phyloP scores from a whole-genome alignment of 2,797 vertebrate species.

The Pseudocheirus occidentalis region DNA sequence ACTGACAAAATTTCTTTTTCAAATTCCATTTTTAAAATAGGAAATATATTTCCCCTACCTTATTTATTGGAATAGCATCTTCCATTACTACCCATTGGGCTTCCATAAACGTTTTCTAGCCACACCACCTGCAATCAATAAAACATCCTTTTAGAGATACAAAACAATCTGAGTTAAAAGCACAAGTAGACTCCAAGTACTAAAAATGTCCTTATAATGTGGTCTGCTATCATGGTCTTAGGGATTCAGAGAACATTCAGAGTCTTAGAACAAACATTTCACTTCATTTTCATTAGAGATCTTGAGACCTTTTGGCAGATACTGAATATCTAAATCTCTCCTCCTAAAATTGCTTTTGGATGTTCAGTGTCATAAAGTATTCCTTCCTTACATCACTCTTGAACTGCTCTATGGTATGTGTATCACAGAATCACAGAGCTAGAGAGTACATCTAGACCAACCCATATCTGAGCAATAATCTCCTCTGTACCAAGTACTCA shows the following conservation, averaged over 20 bases:
- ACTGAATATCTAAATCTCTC: not conserved
- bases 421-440: not conserved
- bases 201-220: not conserved
- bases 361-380: not conserved
- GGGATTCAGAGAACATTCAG: not conserved
- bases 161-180: slow-evolving; percentile 54
- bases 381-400: not conserved
- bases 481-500: not conserved
- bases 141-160: slow-evolving; percentile 56
- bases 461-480: not conserved
- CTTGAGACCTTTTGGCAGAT: not conserved
- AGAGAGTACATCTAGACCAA: not conserved
- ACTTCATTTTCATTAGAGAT: not conserved
- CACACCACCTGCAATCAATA: slow-evolving; percentile 75
- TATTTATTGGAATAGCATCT: slow-evolving; percentile 76
- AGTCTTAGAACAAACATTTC: not conserved
- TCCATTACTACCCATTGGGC: slow-evolving; percentile 81
- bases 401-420: not conserved
- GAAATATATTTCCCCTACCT: slow-evolving; percentile 76
- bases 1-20: slow-evolving; percentile 17
- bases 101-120: slow-evolving; percentile 83
- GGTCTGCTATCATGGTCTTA: not conserved
- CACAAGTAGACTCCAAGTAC: not conserved
- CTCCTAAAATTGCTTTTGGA: not conserved
- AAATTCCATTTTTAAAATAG: slow-evolving; percentile 31